Conservation (phyloP, 2,797 vertebrate species). For the Cyprinodon diabolis region DNA sequence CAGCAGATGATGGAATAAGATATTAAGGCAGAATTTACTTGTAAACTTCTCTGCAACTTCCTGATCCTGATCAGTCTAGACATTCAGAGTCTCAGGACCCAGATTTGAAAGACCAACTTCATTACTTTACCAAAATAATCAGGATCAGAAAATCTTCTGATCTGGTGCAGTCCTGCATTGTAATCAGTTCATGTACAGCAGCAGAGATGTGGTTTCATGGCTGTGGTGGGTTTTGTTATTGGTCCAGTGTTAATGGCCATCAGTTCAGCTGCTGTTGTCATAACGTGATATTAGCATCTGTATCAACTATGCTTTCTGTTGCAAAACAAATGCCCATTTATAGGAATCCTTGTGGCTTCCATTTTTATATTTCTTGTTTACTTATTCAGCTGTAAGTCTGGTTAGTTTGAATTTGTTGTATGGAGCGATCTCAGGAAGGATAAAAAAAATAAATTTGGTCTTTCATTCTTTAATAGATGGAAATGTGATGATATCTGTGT, state of each 20-base stretch:
- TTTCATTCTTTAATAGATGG: not conserved
- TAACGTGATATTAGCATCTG: conserved; percentile 32
- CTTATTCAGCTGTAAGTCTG: not conserved
- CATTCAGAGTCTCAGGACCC: not conserved
- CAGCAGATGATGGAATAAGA: too few species aligned
- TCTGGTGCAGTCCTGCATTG: not conserved
- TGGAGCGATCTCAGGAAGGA: not conserved
- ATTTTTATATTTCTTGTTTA: not conserved
- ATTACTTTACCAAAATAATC: not conserved
- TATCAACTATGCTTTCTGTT: conserved; percentile 8
- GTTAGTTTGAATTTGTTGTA: not conserved
- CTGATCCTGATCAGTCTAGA: not conserved
- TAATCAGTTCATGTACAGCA: not conserved
- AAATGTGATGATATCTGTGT: not conserved
- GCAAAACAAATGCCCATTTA: not conserved
- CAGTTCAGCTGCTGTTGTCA: conserved; percentile 24
- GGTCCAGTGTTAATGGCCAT: conserved; percentile 15
- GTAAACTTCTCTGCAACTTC: too few species aligned
- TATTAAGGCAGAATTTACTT: too few species aligned
- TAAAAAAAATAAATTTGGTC: not conserved
- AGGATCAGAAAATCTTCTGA: not conserved
- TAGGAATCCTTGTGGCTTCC: not conserved
- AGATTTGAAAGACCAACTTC: not conserved
- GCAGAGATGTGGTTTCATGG: not conserved
- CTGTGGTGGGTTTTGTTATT: conserved; percentile 12